Percentiles rank a stretch among this genome's conserved stretches.
Conservation (phyloP, 2,113 vertebrate species). For the Oplegnathus fasciatus region DNA sequence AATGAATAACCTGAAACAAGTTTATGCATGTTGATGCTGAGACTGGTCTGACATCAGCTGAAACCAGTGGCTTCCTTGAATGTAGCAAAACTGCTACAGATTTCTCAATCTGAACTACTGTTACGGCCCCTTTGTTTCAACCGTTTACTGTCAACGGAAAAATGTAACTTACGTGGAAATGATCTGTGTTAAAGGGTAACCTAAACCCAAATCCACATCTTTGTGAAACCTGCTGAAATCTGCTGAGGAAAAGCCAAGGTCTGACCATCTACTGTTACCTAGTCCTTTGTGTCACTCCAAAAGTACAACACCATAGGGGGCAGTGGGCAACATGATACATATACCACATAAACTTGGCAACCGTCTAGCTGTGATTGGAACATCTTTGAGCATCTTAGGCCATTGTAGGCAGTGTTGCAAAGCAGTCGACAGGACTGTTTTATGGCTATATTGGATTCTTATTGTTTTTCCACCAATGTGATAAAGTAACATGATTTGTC, state of each 20-base stretch:
- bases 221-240: background rate
- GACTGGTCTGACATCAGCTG: background rate
- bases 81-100: background rate
- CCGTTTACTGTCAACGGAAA: background rate
- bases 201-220: background rate
- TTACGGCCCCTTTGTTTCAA: background rate
- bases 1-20: background rate
- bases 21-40: slow-evolving; percentile 9
- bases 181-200: background rate
- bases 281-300: background rate
- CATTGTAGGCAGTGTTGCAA: background rate
- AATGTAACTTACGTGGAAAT: background rate
- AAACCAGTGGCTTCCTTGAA: slow-evolving; percentile 5
- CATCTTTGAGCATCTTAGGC: no score
- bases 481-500: background rate
- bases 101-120: background rate
- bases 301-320: background rate
- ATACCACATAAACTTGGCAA: background rate
- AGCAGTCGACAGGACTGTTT: background rate
- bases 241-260: background rate
- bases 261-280: background rate
- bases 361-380: background rate
- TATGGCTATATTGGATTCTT: background rate
- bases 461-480: background rate
- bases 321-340: background rate